Conservation (phyloP, 2,888 invertebrate species). For the Xanthia togata region DNA sequence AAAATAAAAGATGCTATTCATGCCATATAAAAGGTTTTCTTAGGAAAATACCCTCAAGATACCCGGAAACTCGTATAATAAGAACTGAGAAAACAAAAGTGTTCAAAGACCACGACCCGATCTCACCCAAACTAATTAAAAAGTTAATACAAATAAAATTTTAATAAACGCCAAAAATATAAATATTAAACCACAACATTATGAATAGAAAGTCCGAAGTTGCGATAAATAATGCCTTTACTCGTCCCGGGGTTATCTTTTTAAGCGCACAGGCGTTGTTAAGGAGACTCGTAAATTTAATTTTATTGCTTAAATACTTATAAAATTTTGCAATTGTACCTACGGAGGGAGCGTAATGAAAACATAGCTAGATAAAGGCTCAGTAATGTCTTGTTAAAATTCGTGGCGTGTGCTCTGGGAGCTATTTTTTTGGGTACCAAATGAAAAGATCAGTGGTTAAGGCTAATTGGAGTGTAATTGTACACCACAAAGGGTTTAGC, state of each 20-base stretch:
- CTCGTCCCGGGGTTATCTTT: conserved; percentile 82
- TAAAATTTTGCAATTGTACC: conserved; percentile 78
- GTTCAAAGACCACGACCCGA: conserved; percentile 32
- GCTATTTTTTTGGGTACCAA: conserved; percentile 58
- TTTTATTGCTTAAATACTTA: conserved; percentile 80
- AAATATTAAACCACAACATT: conserved; percentile 76
- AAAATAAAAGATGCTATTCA: neutral
- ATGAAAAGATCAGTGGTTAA: conserved; percentile 54
- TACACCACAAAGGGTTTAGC: conserved; percentile 33
- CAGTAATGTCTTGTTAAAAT: conserved; percentile 70
- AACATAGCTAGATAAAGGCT: conserved; percentile 70
- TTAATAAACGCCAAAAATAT: conserved; percentile 76
- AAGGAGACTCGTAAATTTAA: conserved; percentile 80
- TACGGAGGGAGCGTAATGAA: conserved; percentile 67
- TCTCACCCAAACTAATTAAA: conserved; percentile 54
- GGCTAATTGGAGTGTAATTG: conserved; percentile 55
- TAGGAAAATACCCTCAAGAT: neutral
- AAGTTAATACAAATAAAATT: conserved; percentile 68
- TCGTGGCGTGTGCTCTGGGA: conserved; percentile 60
- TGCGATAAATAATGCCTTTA: conserved; percentile 79
- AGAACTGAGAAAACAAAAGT: conserved; percentile 40
- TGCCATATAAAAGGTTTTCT: neutral
- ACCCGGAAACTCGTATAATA: neutral
- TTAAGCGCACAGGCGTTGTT: conserved; percentile 76
- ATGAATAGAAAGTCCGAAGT: conserved; percentile 79